These are phyloP conservation scores for Nipponacmea schrenckii DNA, from an alignment of 2,888 invertebrate species.

Conservation along the genomic window DNA sequence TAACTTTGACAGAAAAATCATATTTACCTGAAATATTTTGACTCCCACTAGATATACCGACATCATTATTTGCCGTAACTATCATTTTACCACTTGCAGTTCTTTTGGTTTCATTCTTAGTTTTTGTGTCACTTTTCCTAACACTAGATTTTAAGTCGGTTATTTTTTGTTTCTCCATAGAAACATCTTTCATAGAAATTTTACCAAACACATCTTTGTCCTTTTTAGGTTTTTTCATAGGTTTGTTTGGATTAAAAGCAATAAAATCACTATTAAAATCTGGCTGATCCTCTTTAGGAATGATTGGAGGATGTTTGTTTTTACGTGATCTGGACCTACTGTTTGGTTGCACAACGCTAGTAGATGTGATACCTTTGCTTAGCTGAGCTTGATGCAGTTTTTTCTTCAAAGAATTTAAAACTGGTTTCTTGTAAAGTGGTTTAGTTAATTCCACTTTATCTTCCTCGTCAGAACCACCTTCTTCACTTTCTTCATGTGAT, in stretches of 20 bases:
- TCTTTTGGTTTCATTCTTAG: neutral
- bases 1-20: no score
- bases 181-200: conserved; percentile 12
- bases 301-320: neutral
- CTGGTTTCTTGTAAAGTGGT: neutral
- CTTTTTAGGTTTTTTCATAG: conserved; percentile 8
- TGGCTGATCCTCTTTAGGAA: neutral
- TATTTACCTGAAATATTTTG: no score
- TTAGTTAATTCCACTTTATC: conserved; percentile 3
- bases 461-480: neutral
- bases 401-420: neutral
- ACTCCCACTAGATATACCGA: neutral
- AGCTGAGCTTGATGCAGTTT: neutral
- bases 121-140: neutral
- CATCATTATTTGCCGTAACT: neutral
- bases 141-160: neutral
- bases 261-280: conserved; percentile 12
- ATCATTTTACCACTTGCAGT: conserved; percentile 17
- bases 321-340: neutral
- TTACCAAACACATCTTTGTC: conserved; percentile 15
- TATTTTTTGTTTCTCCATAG: neutral
- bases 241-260: conserved; percentile 12
- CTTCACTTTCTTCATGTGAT: conserved; percentile 1
- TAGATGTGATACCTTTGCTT: neutral
- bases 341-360: neutral